These are phyloP conservation scores for Pica pica DNA, from an alignment of 2,113 vertebrate species.

Conservation along the genomic window DNA sequence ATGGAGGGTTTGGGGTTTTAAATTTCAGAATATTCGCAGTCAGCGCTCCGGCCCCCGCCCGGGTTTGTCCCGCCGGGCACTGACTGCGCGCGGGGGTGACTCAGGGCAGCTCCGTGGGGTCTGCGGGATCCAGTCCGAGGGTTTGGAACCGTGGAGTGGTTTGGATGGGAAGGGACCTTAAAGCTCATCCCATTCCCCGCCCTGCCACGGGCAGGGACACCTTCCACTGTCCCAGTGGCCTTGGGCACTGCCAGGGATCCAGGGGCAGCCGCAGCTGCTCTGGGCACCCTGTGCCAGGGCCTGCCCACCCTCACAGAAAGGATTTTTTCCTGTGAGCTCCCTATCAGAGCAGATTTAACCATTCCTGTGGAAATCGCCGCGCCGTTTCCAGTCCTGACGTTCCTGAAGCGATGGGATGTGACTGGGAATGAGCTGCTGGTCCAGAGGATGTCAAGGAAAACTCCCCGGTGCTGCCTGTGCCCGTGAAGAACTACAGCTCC, in stretches of 20 bases:
- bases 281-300: not conserved
- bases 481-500: not conserved
- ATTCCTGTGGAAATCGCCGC: not conserved
- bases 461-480: not conserved
- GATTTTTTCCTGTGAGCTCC: not conserved
- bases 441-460: not conserved
- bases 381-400: accelerated
- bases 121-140: not conserved
- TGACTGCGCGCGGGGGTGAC: not conserved
- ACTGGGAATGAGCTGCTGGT: not conserved
- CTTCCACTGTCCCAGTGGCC: not conserved
- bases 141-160: not conserved
- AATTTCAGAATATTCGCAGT: not conserved
- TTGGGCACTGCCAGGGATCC: not conserved
- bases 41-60: not conserved
- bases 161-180: not conserved
- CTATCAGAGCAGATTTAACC: not conserved
- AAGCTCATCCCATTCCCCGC: not conserved
- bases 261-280: not conserved
- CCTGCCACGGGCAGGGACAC: not conserved
- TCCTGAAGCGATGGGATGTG: not conserved
- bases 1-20: not conserved
- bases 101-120: not conserved
- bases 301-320: accelerated
- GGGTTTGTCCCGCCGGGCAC: not conserved